Percentiles rank a stretch among this genome's conserved stretches.
Evolutionary conservation across 2,888 invertebrate genomes (phyloP).

Genomic region (Polyommatus iphigenia): DNA sequence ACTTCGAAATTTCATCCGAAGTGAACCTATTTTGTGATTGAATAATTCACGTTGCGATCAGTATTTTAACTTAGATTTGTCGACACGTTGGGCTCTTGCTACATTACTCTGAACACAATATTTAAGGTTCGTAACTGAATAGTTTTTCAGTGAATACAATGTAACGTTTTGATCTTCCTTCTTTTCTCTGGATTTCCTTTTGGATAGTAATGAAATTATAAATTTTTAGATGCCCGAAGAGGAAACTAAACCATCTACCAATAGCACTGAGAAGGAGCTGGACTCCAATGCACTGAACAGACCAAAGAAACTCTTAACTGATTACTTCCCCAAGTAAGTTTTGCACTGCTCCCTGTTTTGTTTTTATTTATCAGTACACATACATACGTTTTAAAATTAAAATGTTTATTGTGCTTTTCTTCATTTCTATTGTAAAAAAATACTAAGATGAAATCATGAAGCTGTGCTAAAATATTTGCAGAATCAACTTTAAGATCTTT

Average conservation of each 20-base stretch:
- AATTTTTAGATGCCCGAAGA: slow-evolving; percentile 28
- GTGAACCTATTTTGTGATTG: slow-evolving; percentile 3
- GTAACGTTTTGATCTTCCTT: not conserved
- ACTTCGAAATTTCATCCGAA: slow-evolving; percentile 24
- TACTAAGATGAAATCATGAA: not conserved
- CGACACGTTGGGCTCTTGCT: not conserved
- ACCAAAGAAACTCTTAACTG: slow-evolving; percentile 35
- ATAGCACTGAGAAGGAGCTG: not conserved
- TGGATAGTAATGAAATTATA: not conserved
- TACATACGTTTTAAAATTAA: not conserved
- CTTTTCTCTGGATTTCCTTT: not conserved
- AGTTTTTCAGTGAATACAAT: not conserved
- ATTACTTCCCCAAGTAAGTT: slow-evolving; percentile 36
- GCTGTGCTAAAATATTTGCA: not conserved
- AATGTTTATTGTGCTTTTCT: no score
- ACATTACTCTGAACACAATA: not conserved
- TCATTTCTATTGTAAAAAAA: no score
- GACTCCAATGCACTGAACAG: slow-evolving; percentile 13
- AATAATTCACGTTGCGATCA: not conserved
- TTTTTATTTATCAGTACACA: slow-evolving; percentile 10
- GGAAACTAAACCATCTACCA: slow-evolving; percentile 5
- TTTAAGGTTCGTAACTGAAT: not conserved
- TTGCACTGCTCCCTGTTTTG: slow-evolving; percentile 4
- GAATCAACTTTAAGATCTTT: not conserved
- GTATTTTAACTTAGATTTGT: not conserved